These are phyloP conservation scores for Trematomus bernacchii DNA, from an alignment of 2,797 vertebrate genomes.

Conservation along the genomic window DNA sequence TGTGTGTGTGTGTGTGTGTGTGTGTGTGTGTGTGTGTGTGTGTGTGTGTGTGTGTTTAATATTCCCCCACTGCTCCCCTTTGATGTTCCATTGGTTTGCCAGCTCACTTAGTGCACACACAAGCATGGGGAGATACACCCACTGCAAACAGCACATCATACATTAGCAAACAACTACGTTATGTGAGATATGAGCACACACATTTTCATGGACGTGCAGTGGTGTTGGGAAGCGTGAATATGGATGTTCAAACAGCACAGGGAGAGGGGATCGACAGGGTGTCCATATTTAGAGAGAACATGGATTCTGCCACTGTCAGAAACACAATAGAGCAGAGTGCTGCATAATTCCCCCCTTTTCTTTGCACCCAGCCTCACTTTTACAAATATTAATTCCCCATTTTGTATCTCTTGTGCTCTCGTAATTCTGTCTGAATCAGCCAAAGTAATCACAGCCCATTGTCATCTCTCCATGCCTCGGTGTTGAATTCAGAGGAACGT, in stretches of 20 bases:
- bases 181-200: neutral
- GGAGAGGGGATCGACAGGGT: too few relatives aligned
- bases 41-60: slow-evolving; percentile 55
- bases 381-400: slow-evolving; percentile 61
- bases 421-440: slow-evolving; percentile 49
- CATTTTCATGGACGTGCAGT: slow-evolving; percentile 9
- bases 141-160: slow-evolving; percentile 34
- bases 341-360: slow-evolving; percentile 57
- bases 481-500: slow-evolving; percentile 45
- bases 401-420: slow-evolving; percentile 41
- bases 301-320: slow-evolving; percentile 39
- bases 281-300: neutral
- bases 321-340: slow-evolving; percentile 54
- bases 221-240: slow-evolving; percentile 40
- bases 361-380: slow-evolving; percentile 44
- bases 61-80: slow-evolving; percentile 57
- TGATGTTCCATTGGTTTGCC: slow-evolving; percentile 61
- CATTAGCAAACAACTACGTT: slow-evolving; percentile 38
- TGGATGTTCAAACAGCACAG: too few relatives aligned
- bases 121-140: slow-evolving; percentile 22
- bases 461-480: slow-evolving; percentile 30
- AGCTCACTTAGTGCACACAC: slow-evolving; percentile 58
- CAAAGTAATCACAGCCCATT: slow-evolving; percentile 59
- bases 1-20: too few relatives aligned
- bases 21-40: slow-evolving; percentile 16